These are phyloP conservation scores for Epicampocera succincta DNA, from an alignment of 2,888 invertebrate genomes.

Conservation along the genomic window DNA sequence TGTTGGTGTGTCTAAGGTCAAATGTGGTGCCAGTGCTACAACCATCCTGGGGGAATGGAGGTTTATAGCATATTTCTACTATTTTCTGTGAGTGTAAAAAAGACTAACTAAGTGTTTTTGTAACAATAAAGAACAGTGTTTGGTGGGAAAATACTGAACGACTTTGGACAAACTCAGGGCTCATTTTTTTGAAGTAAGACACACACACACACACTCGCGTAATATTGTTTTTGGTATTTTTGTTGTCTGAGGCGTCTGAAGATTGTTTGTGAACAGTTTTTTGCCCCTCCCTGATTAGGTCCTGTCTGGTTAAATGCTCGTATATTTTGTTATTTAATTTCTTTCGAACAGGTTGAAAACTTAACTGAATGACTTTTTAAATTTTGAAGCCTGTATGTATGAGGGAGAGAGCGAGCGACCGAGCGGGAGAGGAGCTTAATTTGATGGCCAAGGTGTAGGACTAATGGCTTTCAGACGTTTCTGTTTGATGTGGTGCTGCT, in stretches of 20 bases:
- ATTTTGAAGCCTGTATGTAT: not conserved
- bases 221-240: not conserved
- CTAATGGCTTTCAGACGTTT: not conserved
- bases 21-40: slow-evolving; percentile 56
- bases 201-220: too few species aligned
- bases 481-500: slow-evolving; percentile 5
- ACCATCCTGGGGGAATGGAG: slow-evolving; percentile 33
- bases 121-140: not conserved
- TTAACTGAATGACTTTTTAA: not conserved
- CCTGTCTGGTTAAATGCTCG: too few species aligned
- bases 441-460: slow-evolving; percentile 52
- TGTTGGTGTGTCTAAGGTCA: slow-evolving; percentile 66
- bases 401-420: not conserved
- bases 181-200: not conserved
- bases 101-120: not conserved
- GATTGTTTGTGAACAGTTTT: slow-evolving; percentile 4
- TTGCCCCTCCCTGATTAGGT: not conserved
- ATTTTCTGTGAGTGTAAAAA: not conserved
- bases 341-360: not conserved
- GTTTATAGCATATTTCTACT: not conserved
- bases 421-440: not conserved
- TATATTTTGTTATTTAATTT: too few species aligned
- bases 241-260: slow-evolving; percentile 18
- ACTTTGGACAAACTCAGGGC: not conserved
- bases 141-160: not conserved